A percentile compares a stretch with the other conserved stretches of the same genome.
Evolutionary conservation across 2,888 invertebrate genomes (phyloP).

Genomic region (Leptopterna dolabrata): DNA sequence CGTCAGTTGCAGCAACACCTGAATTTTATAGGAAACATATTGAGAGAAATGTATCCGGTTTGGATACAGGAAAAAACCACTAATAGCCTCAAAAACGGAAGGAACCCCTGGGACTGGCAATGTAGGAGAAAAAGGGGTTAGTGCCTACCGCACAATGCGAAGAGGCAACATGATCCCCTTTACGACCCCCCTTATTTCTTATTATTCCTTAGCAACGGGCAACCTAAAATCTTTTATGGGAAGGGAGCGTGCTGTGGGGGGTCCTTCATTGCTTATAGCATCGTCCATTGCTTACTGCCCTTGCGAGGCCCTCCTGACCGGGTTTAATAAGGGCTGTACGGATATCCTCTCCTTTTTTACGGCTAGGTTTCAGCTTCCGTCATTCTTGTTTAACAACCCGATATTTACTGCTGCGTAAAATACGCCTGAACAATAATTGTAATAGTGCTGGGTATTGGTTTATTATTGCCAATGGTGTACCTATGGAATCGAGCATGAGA

Average conservation of each 20-base stretch:
- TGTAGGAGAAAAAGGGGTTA: conserved; percentile 9
- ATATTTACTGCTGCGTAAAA: conserved; percentile 36
- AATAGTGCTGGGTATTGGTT: not conserved
- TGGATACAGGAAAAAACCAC: conserved; percentile 12
- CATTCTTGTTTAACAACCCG: conserved; percentile 24
- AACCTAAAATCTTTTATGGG: conserved; percentile 44
- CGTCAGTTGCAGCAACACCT: conserved; percentile 35
- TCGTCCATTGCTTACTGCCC: conserved; percentile 29
- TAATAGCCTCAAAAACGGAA: conserved; percentile 26
- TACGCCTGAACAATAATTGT: not conserved
- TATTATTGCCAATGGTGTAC: no score
- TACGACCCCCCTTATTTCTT: conserved; percentile 41
- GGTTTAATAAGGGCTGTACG: conserved; percentile 38
- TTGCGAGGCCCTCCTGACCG: conserved; percentile 25
- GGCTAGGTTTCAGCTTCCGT: conserved; percentile 20
- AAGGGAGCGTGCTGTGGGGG: conserved; percentile 9
- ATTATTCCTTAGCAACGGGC: conserved; percentile 27
- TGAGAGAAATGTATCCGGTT: conserved; percentile 36
- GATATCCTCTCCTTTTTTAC: conserved; percentile 8
- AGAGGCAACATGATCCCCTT: conserved; percentile 31
- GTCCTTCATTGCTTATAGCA: conserved; percentile 35
- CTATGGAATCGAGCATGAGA: no score
- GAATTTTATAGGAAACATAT: conserved; percentile 43
- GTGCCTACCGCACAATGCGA: conserved; percentile 5
- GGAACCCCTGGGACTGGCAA: not conserved